phyloP scores from a whole-genome alignment of 2,888 invertebrate genomes.

The Actias luna region DNA sequence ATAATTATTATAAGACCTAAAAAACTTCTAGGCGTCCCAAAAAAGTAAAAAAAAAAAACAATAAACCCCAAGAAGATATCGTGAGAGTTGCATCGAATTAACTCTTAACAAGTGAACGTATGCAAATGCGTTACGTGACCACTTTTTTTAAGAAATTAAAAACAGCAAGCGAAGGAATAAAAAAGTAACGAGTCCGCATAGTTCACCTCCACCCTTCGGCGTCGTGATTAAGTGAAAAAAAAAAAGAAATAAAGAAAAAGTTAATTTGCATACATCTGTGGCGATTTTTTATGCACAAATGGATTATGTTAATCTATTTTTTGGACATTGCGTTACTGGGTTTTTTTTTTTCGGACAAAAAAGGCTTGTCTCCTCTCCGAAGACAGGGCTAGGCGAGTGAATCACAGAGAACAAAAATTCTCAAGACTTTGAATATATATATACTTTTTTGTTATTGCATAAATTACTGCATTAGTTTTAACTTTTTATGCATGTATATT shows the following conservation, averaged over 20 bases:
- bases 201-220: slow-evolving; percentile 57
- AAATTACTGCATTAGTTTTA: background rate
- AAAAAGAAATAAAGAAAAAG: slow-evolving; percentile 41
- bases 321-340: slow-evolving; percentile 60
- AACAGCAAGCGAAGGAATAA: slow-evolving; percentile 41
- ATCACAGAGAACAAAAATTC: slow-evolving; percentile 37
- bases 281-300: slow-evolving; percentile 63
- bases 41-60: too few relatives aligned
- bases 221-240: slow-evolving; percentile 36
- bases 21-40: slow-evolving; percentile 41
- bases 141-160: slow-evolving; percentile 60
- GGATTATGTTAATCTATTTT: slow-evolving; percentile 77
- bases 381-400: slow-evolving; percentile 34
- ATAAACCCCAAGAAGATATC: slow-evolving; percentile 47
- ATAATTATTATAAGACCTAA: slow-evolving; percentile 16
- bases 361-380: slow-evolving; percentile 32
- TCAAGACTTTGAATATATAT: slow-evolving; percentile 21
- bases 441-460: background rate
- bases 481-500: background rate
- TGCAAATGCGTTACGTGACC: slow-evolving; percentile 69
- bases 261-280: slow-evolving; percentile 71
- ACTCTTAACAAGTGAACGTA: slow-evolving; percentile 48
- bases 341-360: slow-evolving; percentile 50
- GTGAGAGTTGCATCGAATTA: slow-evolving; percentile 73
- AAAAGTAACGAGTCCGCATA: slow-evolving; percentile 43